Percentiles rank a stretch among this genome's conserved stretches.
Evolutionary conservation across 2,113 vertebrate species (phyloP).

Genomic region (Ictalurus punctatus): DNA sequence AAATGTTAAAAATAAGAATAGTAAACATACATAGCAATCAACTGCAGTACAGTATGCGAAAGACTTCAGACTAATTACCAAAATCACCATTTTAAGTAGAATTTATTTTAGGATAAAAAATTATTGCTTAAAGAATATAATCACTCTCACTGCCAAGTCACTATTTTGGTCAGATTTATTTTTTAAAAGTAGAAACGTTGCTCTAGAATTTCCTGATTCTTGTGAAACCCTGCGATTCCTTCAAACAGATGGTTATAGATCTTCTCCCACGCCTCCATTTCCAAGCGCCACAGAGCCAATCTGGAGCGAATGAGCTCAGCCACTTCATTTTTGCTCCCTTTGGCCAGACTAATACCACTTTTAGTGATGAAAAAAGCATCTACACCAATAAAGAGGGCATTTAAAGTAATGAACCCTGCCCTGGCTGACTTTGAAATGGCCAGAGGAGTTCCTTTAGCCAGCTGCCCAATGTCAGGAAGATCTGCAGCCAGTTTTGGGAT

Average conservation of each 20-base stretch:
- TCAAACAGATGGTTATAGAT: conserved; percentile 47
- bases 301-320: conserved; percentile 54
- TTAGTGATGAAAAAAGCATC: conserved; percentile 58
- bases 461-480: too few species aligned
- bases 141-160: background rate
- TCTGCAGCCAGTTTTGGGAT: conserved; percentile 46
- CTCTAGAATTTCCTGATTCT: conserved; percentile 38
- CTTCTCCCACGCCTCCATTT: conserved; percentile 54
- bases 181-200: conserved; percentile 29
- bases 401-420: conserved; percentile 48
- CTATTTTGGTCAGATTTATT: background rate
- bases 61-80: too few species aligned
- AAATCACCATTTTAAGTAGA: too few species aligned
- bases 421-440: conserved; percentile 51
- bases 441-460: conserved; percentile 50
- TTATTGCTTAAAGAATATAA: too few species aligned
- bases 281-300: conserved; percentile 49
- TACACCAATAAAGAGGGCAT: conserved; percentile 59
- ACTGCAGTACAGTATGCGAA: too few species aligned
- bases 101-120: too few species aligned
- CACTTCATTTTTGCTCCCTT: conserved; percentile 53
- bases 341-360: conserved; percentile 52
- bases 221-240: conserved; percentile 49
- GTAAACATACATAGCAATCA: too few species aligned
- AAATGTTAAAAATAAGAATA: too few species aligned